phyloP scores from a whole-genome alignment of 2,888 invertebrate species.

The Ernsta delagoae region DNA sequence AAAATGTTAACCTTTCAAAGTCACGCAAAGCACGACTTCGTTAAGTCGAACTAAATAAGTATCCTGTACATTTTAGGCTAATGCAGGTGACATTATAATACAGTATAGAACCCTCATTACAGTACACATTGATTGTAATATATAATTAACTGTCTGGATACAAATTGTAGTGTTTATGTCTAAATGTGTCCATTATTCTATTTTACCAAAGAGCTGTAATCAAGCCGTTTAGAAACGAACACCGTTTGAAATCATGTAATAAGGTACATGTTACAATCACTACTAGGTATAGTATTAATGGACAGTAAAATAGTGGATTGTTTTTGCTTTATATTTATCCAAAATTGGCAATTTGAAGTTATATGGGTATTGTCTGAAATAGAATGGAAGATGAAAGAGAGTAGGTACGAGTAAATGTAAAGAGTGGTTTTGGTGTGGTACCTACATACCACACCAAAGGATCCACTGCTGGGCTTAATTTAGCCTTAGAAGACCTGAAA shows the following conservation, averaged over 20 bases:
- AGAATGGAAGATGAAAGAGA: no score
- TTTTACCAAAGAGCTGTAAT: background rate
- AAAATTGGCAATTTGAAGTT: background rate
- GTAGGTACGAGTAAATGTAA: background rate
- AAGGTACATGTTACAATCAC: background rate
- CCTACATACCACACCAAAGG: no score
- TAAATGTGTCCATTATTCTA: slow-evolving; percentile 6
- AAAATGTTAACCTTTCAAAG: slow-evolving; percentile 3
- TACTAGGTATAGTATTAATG: no score
- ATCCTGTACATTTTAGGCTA: slow-evolving; percentile 3
- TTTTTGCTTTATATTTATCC: no score
- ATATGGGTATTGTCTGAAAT: no score
- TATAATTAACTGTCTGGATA: background rate
- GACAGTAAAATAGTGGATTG: no score
- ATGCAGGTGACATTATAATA: background rate
- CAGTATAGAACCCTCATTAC: background rate
- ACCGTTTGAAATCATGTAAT: background rate
- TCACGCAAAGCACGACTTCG: background rate
- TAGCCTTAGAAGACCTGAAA: no score
- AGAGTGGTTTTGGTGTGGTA: no score
- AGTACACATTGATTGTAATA: background rate
- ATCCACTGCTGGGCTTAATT: no score
- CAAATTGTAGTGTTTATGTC: slow-evolving; percentile 3
- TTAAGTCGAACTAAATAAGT: background rate
- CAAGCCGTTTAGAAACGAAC: background rate